Conservation (phyloP, 2,797 vertebrate species). For the Momotus momota region DNA sequence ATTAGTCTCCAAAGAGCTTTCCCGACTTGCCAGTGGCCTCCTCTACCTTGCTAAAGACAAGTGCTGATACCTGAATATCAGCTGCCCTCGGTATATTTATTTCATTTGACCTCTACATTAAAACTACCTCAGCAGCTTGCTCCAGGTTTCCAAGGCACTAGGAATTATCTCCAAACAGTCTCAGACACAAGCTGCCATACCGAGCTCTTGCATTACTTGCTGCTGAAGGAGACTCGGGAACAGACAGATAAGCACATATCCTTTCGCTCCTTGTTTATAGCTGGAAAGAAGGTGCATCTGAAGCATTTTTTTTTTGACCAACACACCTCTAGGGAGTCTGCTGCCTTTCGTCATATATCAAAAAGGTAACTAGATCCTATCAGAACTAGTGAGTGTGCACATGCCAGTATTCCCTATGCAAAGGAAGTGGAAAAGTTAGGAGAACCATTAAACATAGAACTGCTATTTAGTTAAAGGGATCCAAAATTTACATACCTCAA, state of each 20-base stretch:
- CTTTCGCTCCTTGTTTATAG: not conserved
- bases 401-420: not conserved
- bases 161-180: slow-evolving; percentile 6
- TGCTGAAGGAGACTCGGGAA: not conserved
- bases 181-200: not conserved
- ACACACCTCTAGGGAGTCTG: not conserved
- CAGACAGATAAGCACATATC: not conserved
- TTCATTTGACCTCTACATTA: not conserved
- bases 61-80: not conserved
- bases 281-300: not conserved
- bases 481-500: slow-evolving; percentile 61
- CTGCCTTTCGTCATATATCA: not conserved
- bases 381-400: not conserved
- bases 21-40: not conserved
- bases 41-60: not conserved
- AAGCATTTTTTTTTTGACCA: not conserved
- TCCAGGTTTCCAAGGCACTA: not conserved
- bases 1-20: not conserved
- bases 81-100: not conserved
- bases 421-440: not conserved
- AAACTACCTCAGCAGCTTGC: not conserved
- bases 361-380: not conserved
- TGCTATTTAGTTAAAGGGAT: slow-evolving; percentile 53
- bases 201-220: not conserved
- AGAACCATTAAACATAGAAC: slow-evolving; percentile 56